Base-by-base conservation (phyloP, 2,888 invertebrate species). In the Ennomos quercinarius region DNA sequence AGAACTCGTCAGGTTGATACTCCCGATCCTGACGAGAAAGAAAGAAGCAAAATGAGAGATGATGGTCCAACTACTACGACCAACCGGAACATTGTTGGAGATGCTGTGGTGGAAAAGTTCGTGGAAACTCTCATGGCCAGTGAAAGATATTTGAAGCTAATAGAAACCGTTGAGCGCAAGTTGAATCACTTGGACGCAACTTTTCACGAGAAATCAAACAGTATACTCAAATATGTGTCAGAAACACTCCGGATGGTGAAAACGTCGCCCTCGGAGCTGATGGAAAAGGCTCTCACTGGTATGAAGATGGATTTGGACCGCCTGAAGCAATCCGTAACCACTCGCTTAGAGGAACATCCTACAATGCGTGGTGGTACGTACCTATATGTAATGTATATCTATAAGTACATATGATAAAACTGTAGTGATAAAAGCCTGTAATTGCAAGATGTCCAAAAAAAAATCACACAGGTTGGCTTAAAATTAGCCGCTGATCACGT, bases 71-170 rank as follows among this genome's bases (percentile, higher is more conserved):
- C 64, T 2, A 72, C 81, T 0, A 74, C 81, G 0, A 70, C 76
- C 0, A 67, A 64, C 2, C 52, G 64, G 5, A 61, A 66, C 8
- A 62, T 63, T 0, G 76, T 75, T 46, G 77, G 78, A 1, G 88
- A 86, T 40, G 70, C 70, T 1, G 80, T 86, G 0, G 83, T 88
- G 0, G 90, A 90, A 57, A 88, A 86, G 49, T 89, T 91, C 64
- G 82, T 89, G 0, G 87, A 90, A 50, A 87, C 84, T 0, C 70
- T 91, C 10, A 79, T 90, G 75, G 70, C 84, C 0, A 87, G 86
- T 54, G 89, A 90, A 57, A 81, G 74, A 62, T 89, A 89, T 64
- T 71, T 89, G 39, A 86, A 84, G 63, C 78, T 85, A 79, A 80
- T 91, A 36, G 87, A 89, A 64, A 70, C 72, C 0, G 81, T 91